Evolutionary conservation across 2,888 invertebrate genomes (phyloP), one percentile per base, ranked within the genome.

Genomic region (Chaitophorus viminalis): DNA sequence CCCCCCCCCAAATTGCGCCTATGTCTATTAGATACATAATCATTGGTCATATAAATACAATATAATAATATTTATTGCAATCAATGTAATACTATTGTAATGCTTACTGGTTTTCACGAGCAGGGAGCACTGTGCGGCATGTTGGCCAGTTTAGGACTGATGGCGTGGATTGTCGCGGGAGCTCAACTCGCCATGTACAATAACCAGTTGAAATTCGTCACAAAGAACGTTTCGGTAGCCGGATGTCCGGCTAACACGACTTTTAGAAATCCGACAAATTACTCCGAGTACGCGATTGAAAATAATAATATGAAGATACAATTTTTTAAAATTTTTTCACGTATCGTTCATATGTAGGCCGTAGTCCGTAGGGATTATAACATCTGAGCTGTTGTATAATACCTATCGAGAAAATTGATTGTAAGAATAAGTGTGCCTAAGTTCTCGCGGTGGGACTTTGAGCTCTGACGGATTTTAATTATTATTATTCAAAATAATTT

Each of bases 41-140:
- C n/a, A n/a, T n/a, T n/a, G n/a, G n/a, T n/a, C n/a, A n/a, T n/a
- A n/a, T n/a, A n/a, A n/a, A n/a, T n/a, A n/a, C n/a, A n/a, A n/a
- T n/a, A n/a, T n/a, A n/a, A n/a, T n/a, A n/a, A n/a, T n/a, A n/a
- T n/a, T n/a, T n/a, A n/a, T n/a, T n/a, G n/a, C n/a, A n/a, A n/a
- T n/a, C n/a, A n/a, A n/a, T n/a, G n/a, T n/a, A n/a, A n/a, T n/a
- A n/a, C n/a, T n/a, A n/a, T n/a, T n/a, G n/a, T n/a, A n/a, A n/a
- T n/a, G n/a, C n/a, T n/a, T n/a, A n/a, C 39, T 46, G 46, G 46
- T 46, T 46, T 46, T 46, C 46, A 14, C 14, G 46, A 17, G 29
- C 77, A 90, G 90, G 90, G 90, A 17, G 90, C 89, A 29, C 75
- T 90, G 54, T 88, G 89, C 14, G 90, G 90, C 5, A 89, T 89